Evolutionary conservation across 2,888 invertebrate species (phyloP).

Genomic region (Anorthoa munda): DNA sequence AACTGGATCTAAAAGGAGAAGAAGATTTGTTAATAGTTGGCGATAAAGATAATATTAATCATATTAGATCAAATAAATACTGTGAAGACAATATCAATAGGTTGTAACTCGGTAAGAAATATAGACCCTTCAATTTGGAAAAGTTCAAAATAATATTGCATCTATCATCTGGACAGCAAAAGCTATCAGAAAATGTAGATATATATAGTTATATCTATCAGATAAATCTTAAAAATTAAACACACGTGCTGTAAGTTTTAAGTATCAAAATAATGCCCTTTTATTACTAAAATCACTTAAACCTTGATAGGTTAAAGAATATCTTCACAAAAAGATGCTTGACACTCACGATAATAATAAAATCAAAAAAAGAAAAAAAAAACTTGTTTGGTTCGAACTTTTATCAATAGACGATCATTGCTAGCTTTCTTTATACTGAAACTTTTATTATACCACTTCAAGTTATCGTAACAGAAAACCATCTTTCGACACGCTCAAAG

Average conservation of each 20-base stretch:
- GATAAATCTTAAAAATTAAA: neutral
- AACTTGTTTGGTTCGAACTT: neutral
- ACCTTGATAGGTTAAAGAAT: neutral
- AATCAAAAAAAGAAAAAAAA: neutral
- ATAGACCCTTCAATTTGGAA: no score
- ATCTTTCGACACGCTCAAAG: neutral
- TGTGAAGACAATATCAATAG: neutral
- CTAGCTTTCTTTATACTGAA: neutral
- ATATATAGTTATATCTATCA: neutral
- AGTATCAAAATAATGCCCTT: neutral
- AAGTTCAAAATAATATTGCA: no score
- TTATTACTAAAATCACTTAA: neutral
- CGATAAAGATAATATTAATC: neutral
- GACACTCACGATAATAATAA: neutral
- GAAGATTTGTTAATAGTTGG: neutral
- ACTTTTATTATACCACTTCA: constrained; percentile 15
- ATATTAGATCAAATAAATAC: neutral
- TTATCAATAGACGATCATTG: neutral
- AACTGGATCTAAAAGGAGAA: constrained; percentile 93
- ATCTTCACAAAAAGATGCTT: neutral
- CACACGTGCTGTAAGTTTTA: neutral
- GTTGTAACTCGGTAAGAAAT: no score
- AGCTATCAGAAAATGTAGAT: no score
- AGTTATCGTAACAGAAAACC: constrained; percentile 12
- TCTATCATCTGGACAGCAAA: no score